Evolutionary conservation across 2,113 vertebrate genomes (phyloP).

Genomic region (Phocoena sinus): DNA sequence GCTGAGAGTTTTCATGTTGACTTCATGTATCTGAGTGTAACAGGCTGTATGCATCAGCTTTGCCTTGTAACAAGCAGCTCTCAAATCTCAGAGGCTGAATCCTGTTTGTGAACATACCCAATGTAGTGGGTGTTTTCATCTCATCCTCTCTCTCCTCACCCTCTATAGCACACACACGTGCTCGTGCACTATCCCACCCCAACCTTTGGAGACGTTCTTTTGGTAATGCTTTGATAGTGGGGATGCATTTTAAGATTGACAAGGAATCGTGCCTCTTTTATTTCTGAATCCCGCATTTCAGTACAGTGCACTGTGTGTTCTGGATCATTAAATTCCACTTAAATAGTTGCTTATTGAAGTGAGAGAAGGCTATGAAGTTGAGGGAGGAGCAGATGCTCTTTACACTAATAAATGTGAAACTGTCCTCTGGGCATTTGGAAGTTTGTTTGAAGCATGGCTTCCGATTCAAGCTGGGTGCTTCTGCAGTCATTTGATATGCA

Average conservation of each 20-base stretch:
- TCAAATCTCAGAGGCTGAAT: not conserved
- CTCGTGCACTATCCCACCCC: accelerated
- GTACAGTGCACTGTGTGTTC: not conserved
- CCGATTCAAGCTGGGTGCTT: not conserved
- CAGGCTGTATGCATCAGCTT: not conserved
- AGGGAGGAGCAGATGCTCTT: not conserved
- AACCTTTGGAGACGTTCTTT: not conserved
- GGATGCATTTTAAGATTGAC: not conserved
- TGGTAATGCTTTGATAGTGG: not conserved
- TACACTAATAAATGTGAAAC: not conserved
- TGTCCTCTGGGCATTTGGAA: not conserved
- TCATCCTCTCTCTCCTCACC: too few species aligned
- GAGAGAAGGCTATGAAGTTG: not conserved
- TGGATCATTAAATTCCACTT: not conserved
- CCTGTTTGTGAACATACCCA: not conserved
- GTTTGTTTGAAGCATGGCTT: not conserved
- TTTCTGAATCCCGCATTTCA: not conserved
- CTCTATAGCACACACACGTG: accelerated
- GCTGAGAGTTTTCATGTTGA: not conserved
- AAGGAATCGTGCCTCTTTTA: not conserved
- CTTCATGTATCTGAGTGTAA: not conserved
- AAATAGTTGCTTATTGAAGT: not conserved
- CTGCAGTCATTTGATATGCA: not conserved
- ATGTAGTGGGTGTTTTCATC: not conserved
- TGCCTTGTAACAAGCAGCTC: not conserved